Conservation (phyloP, 2,113 vertebrate species). For the Xerus inauris region DNA sequence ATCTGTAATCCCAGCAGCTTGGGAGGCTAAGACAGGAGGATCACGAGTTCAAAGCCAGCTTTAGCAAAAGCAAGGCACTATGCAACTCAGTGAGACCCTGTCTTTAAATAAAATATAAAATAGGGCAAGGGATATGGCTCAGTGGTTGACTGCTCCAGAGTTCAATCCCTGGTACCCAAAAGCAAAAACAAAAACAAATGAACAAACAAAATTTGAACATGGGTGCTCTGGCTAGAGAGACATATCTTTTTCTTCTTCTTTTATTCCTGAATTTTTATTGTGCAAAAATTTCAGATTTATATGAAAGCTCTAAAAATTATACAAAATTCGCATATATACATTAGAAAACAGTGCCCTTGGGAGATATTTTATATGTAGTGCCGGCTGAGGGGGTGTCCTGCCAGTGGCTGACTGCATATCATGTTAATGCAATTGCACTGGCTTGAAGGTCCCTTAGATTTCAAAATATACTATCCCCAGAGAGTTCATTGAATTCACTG, state of each 20-base stretch:
- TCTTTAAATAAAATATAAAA: too few relatives aligned
- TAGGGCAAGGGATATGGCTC: too few relatives aligned
- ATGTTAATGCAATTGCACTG: neutral
- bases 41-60: too few relatives aligned
- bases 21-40: too few relatives aligned
- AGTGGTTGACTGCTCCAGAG: too few relatives aligned
- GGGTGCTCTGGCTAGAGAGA: neutral
- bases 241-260: neutral
- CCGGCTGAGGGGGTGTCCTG: neutral
- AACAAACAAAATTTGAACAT: neutral
- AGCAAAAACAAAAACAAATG: too few relatives aligned
- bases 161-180: too few relatives aligned
- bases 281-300: neutral
- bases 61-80: too few relatives aligned
- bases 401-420: neutral
- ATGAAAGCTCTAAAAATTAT: neutral
- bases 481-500: neutral
- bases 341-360: neutral
- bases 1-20: too few relatives aligned
- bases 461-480: neutral
- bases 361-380: slow-evolving; percentile 10
- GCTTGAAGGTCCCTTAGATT: slow-evolving; percentile 39
- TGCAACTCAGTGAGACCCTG: too few relatives aligned
- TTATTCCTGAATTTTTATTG: neutral
- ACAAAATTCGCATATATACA: neutral